Evolutionary conservation across 2,113 vertebrate species (phyloP).

Genomic region (Coreoperca whiteheadi): DNA sequence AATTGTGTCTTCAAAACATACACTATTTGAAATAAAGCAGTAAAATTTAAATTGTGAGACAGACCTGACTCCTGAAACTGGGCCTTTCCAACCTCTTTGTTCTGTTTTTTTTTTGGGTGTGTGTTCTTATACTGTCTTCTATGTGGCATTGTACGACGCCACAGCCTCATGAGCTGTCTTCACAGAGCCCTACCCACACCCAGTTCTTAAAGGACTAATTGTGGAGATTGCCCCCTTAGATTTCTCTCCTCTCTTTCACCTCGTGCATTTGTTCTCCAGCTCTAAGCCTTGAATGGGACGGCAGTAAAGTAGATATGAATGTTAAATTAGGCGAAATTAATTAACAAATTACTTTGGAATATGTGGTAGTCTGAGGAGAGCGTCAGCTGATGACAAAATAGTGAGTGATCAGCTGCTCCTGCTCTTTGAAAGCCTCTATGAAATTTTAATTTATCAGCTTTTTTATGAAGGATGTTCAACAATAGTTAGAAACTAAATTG

Average conservation of each 20-base stretch:
- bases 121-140: constrained; percentile 84
- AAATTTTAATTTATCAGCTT: constrained; percentile 53
- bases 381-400: constrained; percentile 90
- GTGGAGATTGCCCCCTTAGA: constrained; percentile 92
- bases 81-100: constrained; percentile 61
- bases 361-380: constrained; percentile 91
- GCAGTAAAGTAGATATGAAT: constrained; percentile 92
- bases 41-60: constrained; percentile 83
- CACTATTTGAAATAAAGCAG: constrained; percentile 86
- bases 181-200: constrained; percentile 89
- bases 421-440: constrained; percentile 53
- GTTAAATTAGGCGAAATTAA: constrained; percentile 98
- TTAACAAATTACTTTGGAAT: constrained; percentile 94
- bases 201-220: constrained; percentile 96
- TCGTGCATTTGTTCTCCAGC: constrained; percentile 89
- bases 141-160: constrained; percentile 91
- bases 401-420: constrained; percentile 87
- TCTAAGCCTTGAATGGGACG: constrained; percentile 94
- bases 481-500: constrained; percentile 24
- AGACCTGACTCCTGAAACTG: constrained; percentile 87
- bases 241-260: constrained; percentile 79
- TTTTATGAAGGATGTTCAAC: constrained; percentile 34
- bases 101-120: constrained; percentile 18
- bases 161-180: constrained; percentile 89
- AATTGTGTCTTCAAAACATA: constrained; percentile 85